phyloP scores from a whole-genome alignment of 1,140 invertebrate species.

The Listronotus bonariensis region DNA sequence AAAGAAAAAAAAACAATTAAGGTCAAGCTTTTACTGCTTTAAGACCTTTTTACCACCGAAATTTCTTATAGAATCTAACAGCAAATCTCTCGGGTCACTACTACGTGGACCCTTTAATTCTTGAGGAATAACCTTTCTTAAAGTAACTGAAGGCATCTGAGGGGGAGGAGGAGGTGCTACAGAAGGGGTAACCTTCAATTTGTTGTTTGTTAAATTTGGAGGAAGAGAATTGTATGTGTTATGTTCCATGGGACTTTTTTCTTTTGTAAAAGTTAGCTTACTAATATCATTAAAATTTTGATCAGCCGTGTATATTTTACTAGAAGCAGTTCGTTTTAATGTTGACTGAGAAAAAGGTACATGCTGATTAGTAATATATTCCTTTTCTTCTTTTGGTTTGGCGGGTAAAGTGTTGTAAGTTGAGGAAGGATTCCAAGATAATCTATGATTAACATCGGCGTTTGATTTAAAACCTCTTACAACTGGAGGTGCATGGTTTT shows the following conservation, averaged over 20 bases:
- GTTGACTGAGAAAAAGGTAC: constrained; percentile 48
- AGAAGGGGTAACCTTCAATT: background rate
- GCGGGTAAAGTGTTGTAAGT: constrained; percentile 30
- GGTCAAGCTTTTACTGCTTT: constrained; percentile 58
- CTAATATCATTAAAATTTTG: constrained; percentile 3
- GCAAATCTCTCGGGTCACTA: constrained; percentile 65
- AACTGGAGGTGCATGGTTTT: constrained; percentile 37
- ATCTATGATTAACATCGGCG: constrained; percentile 34
- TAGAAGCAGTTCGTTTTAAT: constrained; percentile 47
- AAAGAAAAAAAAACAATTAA: constrained; percentile 10
- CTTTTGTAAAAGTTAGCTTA: background rate
- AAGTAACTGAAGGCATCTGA: constrained; percentile 57
- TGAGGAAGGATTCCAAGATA: constrained; percentile 41
- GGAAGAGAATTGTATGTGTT: constrained; percentile 4
- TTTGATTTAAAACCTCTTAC: constrained; percentile 49
- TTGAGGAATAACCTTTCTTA: constrained; percentile 49
- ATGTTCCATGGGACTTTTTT: constrained; percentile 4
- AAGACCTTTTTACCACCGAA: constrained; percentile 66
- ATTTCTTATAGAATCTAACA: constrained; percentile 73
- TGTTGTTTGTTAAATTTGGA: background rate
- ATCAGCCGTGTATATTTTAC: constrained; percentile 26
- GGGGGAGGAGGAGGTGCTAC: constrained; percentile 54
- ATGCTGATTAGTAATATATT: constrained; percentile 38
- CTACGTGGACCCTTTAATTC: constrained; percentile 34
- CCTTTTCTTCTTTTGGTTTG: constrained; percentile 35